Evolutionary conservation across 2,113 vertebrate genomes (phyloP).

Genomic region (Podilymbus podiceps): DNA sequence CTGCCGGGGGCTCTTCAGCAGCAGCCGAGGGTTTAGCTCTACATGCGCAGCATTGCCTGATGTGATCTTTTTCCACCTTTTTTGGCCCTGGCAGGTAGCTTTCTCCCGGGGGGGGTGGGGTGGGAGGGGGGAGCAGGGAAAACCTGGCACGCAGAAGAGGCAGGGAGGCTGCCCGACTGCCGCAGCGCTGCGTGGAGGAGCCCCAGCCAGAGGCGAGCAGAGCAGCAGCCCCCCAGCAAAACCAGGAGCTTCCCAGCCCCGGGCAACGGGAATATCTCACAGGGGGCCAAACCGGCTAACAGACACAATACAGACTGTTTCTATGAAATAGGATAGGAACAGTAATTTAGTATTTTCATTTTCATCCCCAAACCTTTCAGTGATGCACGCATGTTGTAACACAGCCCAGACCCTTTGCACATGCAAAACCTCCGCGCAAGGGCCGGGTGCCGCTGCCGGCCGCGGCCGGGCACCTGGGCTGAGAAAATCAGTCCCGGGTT

Average conservation of each 20-base stretch:
- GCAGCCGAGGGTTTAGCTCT: neutral
- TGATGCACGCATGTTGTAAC: accelerated
- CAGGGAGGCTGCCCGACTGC: neutral
- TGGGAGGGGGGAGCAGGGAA: neutral
- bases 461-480: neutral
- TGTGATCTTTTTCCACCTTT: neutral
- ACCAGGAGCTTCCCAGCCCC: neutral
- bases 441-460: neutral
- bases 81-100: neutral
- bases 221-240: neutral
- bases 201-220: neutral
- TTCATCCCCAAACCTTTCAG: neutral
- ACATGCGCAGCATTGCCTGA: neutral
- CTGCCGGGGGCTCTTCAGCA: neutral
- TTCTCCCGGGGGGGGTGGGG: neutral
- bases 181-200: neutral
- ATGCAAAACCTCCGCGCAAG: accelerated
- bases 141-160: accelerated
- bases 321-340: neutral
- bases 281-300: neutral
- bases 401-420: neutral
- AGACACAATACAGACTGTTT: accelerated
- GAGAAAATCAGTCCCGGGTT: neutral
- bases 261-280: accelerated
- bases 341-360: neutral